These are phyloP conservation scores for Trichacis sp. DNA, from an alignment of 2,888 invertebrate genomes.

Conservation along the genomic window DNA sequence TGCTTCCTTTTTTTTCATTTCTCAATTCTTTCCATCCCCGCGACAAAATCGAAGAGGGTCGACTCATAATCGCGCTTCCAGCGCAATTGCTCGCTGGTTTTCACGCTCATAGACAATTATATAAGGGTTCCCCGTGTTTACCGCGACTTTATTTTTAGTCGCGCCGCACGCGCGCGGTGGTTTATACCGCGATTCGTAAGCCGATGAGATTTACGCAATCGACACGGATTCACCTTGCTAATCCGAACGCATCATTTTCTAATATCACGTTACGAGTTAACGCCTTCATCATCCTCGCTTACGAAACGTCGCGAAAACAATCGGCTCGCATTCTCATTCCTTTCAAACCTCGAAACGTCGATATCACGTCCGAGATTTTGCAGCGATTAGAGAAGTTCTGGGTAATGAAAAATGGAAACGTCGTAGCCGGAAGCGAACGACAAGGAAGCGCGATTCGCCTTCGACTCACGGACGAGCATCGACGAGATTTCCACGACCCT, in stretches of 20 bases:
- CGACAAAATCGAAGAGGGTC: conserved; percentile 20
- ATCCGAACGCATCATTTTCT: neutral
- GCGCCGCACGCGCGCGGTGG: conserved; percentile 18
- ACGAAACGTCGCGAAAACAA: conserved; percentile 2
- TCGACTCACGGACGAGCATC: neutral
- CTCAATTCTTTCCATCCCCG: too few species aligned
- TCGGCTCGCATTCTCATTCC: too few species aligned
- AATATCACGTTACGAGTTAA: conserved; percentile 3
- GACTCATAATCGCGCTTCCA: conserved; percentile 30
- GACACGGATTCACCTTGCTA: conserved; percentile 10
- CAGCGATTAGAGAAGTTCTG: too few species aligned
- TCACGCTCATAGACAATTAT: conserved; percentile 65
- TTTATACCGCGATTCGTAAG: conserved; percentile 41
- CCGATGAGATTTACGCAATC: conserved; percentile 35
- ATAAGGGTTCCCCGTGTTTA: conserved; percentile 62
- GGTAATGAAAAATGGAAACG: too few species aligned
- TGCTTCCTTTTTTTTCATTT: too few species aligned
- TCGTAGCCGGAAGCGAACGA: neutral
- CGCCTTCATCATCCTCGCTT: neutral
- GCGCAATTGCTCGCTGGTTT: conserved; percentile 44
- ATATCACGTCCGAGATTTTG: too few species aligned
- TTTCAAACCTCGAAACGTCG: too few species aligned
- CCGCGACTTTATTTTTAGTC: conserved; percentile 57
- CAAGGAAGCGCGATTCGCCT: neutral
- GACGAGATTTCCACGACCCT: neutral